These are phyloP conservation scores for Epinotia ramella DNA, from an alignment of 2,888 invertebrate species.

Conservation along the genomic window DNA sequence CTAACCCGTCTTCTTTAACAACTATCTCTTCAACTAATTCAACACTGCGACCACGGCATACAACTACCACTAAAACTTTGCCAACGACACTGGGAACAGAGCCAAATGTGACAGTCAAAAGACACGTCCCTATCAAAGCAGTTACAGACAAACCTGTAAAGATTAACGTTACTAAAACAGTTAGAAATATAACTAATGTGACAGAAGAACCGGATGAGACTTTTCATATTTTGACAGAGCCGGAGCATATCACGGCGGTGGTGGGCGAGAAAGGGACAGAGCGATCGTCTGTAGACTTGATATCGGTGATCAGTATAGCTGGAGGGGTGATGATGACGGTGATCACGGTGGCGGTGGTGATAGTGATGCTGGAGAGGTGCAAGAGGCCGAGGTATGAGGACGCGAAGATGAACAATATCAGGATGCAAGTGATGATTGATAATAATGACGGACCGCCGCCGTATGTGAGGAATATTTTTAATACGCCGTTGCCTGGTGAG, in stretches of 20 bases:
- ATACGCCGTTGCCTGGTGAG: slow-evolving; percentile 84
- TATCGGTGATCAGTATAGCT: slow-evolving; percentile 82
- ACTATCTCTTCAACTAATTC: slow-evolving; percentile 59
- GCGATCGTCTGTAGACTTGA: slow-evolving; percentile 72
- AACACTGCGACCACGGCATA: slow-evolving; percentile 47
- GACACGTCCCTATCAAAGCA: slow-evolving; percentile 47
- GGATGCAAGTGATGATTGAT: slow-evolving; percentile 79
- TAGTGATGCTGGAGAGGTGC: slow-evolving; percentile 80
- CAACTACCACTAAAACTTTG: slow-evolving; percentile 50
- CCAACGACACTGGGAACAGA: slow-evolving; percentile 32
- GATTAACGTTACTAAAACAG: slow-evolving; percentile 57
- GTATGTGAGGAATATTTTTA: slow-evolving; percentile 84
- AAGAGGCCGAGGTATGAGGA: slow-evolving; percentile 74
- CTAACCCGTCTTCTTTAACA: slow-evolving; percentile 65
- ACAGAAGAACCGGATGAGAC: slow-evolving; percentile 72
- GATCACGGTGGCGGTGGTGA: slow-evolving; percentile 79
- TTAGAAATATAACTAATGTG: slow-evolving; percentile 24
- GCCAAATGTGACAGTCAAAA: slow-evolving; percentile 33
- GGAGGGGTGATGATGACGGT: slow-evolving; percentile 82
- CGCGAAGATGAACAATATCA: slow-evolving; percentile 75
- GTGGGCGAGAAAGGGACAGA: slow-evolving; percentile 78
- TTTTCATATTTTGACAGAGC: slow-evolving; percentile 85
- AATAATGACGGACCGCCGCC: slow-evolving; percentile 78
- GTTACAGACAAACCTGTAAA: slow-evolving; percentile 30
- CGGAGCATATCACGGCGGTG: slow-evolving; percentile 83